Evolutionary conservation across 2,113 vertebrate genomes (phyloP).

Genomic region (Phrynosoma blainvillii): DNA sequence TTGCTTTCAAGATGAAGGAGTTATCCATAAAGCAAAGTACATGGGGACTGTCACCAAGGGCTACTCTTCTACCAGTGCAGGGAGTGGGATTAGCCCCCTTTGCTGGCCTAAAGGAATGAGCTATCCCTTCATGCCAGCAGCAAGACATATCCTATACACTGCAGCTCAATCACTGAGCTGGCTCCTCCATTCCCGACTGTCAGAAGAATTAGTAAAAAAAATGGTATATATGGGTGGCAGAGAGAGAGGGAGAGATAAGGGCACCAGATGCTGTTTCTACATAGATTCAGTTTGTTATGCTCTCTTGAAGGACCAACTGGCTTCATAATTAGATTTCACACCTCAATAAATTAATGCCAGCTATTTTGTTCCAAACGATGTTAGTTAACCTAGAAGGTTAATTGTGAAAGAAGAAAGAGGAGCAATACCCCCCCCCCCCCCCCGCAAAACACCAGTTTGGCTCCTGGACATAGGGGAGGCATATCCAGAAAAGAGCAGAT

Average conservation of each 20-base stretch:
- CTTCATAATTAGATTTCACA: slow-evolving; percentile 30
- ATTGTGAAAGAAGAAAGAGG: background rate
- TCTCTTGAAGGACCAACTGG: slow-evolving; percentile 12
- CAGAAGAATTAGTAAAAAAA: slow-evolving; percentile 2
- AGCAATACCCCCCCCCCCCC: background rate
- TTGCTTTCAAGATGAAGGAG: background rate
- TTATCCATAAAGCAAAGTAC: background rate
- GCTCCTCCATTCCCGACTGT: background rate
- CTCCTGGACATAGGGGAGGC: too few species aligned
- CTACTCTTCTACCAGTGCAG: background rate
- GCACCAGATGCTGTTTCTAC: background rate
- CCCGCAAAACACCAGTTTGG: too few species aligned
- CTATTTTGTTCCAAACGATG: slow-evolving; percentile 3
- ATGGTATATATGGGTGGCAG: background rate
- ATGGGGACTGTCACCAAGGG: background rate
- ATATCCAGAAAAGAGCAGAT: too few species aligned
- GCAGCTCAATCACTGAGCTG: background rate
- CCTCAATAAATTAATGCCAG: slow-evolving; percentile 23
- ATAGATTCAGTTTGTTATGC: background rate
- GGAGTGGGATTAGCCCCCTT: background rate
- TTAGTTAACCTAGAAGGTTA: slow-evolving; percentile 1
- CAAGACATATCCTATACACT: background rate
- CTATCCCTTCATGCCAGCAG: background rate
- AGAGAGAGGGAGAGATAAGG: background rate
- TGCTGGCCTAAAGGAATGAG: background rate